These are phyloP conservation scores for Globia sparganii DNA, from an alignment of 2,888 invertebrate genomes.

Conservation along the genomic window DNA sequence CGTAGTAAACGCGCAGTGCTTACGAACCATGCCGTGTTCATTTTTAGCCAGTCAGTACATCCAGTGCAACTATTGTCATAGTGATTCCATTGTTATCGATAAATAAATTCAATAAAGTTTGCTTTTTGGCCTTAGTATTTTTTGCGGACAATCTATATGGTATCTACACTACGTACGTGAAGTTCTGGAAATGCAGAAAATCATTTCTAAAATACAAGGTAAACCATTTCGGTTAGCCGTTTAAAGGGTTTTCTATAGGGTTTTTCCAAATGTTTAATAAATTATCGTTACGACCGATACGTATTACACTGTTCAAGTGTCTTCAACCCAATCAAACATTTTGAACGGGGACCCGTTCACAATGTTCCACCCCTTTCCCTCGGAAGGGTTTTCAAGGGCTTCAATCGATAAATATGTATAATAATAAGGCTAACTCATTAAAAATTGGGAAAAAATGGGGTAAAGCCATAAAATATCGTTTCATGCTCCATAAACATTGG, in stretches of 20 bases:
- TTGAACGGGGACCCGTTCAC: too few relatives aligned
- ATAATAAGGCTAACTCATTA: conserved; percentile 1
- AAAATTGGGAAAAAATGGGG: neutral
- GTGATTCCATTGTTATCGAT: conserved; percentile 32
- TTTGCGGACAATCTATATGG: neutral
- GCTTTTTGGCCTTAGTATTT: neutral
- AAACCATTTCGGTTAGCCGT: neutral
- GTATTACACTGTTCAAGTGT: neutral
- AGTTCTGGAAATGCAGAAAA: neutral
- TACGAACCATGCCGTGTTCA: conserved; percentile 74
- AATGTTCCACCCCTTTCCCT: too few relatives aligned
- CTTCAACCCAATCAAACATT: neutral
- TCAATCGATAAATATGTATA: neutral
- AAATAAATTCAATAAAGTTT: neutral
- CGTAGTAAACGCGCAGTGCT: conserved; percentile 80
- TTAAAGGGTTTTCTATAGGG: neutral
- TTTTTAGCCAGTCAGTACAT: conserved; percentile 77
- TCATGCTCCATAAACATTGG: neutral
- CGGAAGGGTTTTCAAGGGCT: neutral
- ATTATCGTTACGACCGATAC: too few relatives aligned
- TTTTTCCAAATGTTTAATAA: neutral
- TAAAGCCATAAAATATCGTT: neutral
- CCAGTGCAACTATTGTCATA: conserved; percentile 44
- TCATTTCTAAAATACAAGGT: neutral
- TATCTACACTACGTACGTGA: too few relatives aligned